Percentiles rank a stretch among this genome's conserved stretches.
phyloP scores from a whole-genome alignment of 2,797 vertebrate genomes.

The Lagocephalus sceleratus region DNA sequence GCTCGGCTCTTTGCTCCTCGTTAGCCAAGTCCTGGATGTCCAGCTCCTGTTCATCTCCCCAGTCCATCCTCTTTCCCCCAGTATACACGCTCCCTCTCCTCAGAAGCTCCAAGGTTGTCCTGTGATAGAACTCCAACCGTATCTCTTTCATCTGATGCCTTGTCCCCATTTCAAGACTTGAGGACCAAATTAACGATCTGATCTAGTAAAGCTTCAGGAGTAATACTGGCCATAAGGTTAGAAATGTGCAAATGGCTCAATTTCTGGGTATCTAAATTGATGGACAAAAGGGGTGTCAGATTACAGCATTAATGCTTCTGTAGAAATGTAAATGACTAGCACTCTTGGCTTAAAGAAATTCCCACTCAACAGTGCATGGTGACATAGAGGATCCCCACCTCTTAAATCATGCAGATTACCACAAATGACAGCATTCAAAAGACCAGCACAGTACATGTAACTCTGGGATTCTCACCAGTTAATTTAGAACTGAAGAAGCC shows the following conservation, averaged over 20 bases:
- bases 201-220: neutral
- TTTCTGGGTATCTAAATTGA: neutral
- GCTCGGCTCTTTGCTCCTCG: conserved; percentile 37
- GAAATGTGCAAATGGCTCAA: conserved; percentile 35
- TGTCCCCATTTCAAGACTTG: conserved; percentile 30
- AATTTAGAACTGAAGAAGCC: too few relatives aligned
- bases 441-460: too few relatives aligned
- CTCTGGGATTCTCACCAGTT: too few relatives aligned
- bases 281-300: conserved; percentile 46
- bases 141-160: conserved; percentile 52
- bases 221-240: conserved; percentile 61
- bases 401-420: too few relatives aligned
- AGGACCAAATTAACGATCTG: neutral
- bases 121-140: conserved; percentile 39
- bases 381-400: too few relatives aligned
- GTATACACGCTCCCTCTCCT: conserved; percentile 27
- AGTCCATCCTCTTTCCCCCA: conserved; percentile 33
- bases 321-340: conserved; percentile 27
- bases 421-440: too few relatives aligned
- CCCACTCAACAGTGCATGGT: too few relatives aligned
- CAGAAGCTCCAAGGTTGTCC: conserved; percentile 31
- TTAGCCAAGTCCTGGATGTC: conserved; percentile 56
- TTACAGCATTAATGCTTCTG: conserved; percentile 25
- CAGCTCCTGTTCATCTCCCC: conserved; percentile 42
- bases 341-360: too few relatives aligned